phyloP scores from a whole-genome alignment of 2,888 invertebrate species.

The Herminia tarsipennalis region DNA sequence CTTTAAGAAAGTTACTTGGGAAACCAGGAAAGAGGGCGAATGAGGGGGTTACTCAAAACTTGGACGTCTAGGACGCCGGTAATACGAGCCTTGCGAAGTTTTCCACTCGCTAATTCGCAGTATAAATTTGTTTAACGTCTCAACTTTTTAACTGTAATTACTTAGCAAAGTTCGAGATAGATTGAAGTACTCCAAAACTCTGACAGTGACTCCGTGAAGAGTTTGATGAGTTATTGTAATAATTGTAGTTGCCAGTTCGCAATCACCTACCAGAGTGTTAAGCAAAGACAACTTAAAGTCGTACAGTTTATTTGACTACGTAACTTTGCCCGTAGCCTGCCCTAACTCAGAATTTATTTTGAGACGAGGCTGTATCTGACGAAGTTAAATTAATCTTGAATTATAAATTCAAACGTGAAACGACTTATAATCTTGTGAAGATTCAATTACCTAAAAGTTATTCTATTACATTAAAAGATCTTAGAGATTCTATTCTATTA shows the following conservation, averaged over 20 bases:
- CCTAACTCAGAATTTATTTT: conserved; percentile 14
- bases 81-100: conserved; percentile 70
- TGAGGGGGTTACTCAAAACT: conserved; percentile 74
- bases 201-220: conserved; percentile 55
- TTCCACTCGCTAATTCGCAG: conserved; percentile 81
- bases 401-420: neutral
- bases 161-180: conserved; percentile 74
- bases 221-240: conserved; percentile 65
- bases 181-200: conserved; percentile 72
- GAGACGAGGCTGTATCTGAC: neutral
- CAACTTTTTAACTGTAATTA: conserved; percentile 85
- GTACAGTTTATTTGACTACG: conserved; percentile 25
- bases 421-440: conserved; percentile 1
- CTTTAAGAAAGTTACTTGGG: conserved; percentile 70
- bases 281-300: conserved; percentile 22
- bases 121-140: conserved; percentile 85
- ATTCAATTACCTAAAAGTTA: too few species aligned
- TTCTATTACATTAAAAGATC: neutral
- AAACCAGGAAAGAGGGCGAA: conserved; percentile 58
- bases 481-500: too few species aligned
- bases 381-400: conserved; percentile 8
- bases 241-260: conserved; percentile 47
- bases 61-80: conserved; percentile 73
- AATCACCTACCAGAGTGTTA: conserved; percentile 23
- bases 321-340: conserved; percentile 14